Conservation (phyloP, 2,888 invertebrate genomes). For the Apodemia duryi region DNA sequence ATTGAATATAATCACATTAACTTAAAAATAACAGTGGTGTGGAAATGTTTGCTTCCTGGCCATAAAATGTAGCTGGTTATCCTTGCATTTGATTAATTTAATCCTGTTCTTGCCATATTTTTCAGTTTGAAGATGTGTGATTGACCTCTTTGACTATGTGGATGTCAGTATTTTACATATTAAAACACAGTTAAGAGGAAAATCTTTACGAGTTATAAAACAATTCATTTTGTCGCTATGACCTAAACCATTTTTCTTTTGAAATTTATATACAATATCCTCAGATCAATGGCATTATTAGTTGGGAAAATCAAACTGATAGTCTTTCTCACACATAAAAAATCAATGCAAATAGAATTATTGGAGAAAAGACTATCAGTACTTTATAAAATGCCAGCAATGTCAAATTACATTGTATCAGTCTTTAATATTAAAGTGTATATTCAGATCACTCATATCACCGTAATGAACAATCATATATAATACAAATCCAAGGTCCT, state of each 20-base stretch:
- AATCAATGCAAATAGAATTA: not conserved
- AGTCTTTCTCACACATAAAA: not conserved
- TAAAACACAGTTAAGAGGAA: too few species aligned
- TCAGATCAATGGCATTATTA: not conserved
- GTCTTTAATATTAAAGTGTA: conserved; percentile 7
- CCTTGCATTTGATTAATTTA: too few species aligned
- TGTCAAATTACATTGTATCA: conserved; percentile 5
- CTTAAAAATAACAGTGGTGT: not conserved
- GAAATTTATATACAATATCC: not conserved
- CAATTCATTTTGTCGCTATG: too few species aligned
- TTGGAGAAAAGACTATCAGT: not conserved
- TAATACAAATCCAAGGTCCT: not conserved
- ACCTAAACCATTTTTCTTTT: too few species aligned
- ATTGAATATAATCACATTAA: not conserved
- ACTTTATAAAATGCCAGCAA: not conserved
- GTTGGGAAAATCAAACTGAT: not conserved
- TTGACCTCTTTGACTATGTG: too few species aligned
- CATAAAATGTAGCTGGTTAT: too few species aligned
- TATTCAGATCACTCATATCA: conserved; percentile 18
- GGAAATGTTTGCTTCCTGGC: not conserved
- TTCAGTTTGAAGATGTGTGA: too few species aligned
- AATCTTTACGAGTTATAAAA: too few species aligned
- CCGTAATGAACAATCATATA: not conserved
- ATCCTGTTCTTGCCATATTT: too few species aligned
- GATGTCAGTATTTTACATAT: too few species aligned